These are phyloP conservation scores for Neogobius melanostomus DNA, from an alignment of 2,113 vertebrate species.

Conservation along the genomic window DNA sequence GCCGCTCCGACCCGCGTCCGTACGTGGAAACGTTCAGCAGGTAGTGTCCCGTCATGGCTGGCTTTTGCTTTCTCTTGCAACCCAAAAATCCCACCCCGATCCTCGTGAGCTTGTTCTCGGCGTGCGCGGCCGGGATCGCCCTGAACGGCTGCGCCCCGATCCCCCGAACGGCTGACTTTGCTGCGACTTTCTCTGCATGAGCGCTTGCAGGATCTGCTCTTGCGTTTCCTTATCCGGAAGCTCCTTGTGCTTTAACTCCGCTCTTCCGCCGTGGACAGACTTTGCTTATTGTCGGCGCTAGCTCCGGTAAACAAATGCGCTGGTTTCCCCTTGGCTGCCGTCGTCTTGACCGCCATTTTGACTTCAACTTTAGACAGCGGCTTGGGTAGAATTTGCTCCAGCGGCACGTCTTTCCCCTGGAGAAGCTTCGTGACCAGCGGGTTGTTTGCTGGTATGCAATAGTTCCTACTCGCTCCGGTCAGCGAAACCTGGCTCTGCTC, in stretches of 20 bases:
- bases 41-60: slow-evolving; percentile 96
- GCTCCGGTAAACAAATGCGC: background rate
- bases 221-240: slow-evolving; percentile 82
- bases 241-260: slow-evolving; percentile 72
- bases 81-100: slow-evolving; percentile 83
- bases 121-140: slow-evolving; percentile 68
- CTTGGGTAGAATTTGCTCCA: slow-evolving; percentile 93
- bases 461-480: slow-evolving; percentile 64
- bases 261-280: slow-evolving; percentile 46
- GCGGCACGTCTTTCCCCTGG: slow-evolving; percentile 89
- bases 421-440: slow-evolving; percentile 92
- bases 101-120: slow-evolving; percentile 71
- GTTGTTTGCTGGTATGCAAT: slow-evolving; percentile 91
- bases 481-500: slow-evolving; percentile 40
- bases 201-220: slow-evolving; percentile 87
- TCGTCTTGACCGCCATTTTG: slow-evolving; percentile 49
- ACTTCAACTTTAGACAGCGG: slow-evolving; percentile 81
- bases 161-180: slow-evolving; percentile 70
- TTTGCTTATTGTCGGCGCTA: slow-evolving; percentile 63
- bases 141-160: slow-evolving; percentile 70
- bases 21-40: slow-evolving; percentile 97
- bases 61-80: slow-evolving; percentile 83
- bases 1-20: slow-evolving; percentile 87
- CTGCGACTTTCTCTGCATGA: slow-evolving; percentile 80
- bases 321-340: slow-evolving; percentile 52